Percentiles rank a stretch among this genome's conserved stretches.
Conservation (phyloP, 2,888 invertebrate species). For the Creontiades dilutus region DNA sequence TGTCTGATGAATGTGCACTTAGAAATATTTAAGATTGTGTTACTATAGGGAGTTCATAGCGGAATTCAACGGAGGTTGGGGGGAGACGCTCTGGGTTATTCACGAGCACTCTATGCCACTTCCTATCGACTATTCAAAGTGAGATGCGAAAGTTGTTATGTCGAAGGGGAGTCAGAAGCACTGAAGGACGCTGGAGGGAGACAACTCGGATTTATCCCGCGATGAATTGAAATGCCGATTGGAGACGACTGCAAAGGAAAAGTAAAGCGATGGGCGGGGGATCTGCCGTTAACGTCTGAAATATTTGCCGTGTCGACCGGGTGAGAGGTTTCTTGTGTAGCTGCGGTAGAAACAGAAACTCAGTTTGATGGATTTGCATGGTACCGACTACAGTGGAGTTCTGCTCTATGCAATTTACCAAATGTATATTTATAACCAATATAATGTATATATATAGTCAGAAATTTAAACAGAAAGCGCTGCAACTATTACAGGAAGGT, state of each 20-base stretch:
- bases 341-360: neutral
- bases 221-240: constrained; percentile 57
- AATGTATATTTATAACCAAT: neutral
- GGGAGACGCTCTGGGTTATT: constrained; percentile 11
- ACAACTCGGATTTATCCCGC: constrained; percentile 56
- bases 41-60: neutral
- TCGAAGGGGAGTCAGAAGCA: neutral
- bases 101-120: neutral
- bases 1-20: neutral
- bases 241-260: constrained; percentile 47
- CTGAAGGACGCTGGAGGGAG: neutral
- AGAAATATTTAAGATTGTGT: neutral
- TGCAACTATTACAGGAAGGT: too few relatives aligned
- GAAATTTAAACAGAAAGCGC: too few relatives aligned
- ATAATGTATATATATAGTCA: neutral
- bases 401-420: neutral
- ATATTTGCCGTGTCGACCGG: neutral
- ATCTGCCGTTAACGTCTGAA: neutral
- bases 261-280: neutral
- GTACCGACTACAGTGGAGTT: neutral
- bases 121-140: constrained; percentile 6
- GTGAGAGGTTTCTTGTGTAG: constrained; percentile 42
- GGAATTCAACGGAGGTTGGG: neutral
- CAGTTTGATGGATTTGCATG: constrained; percentile 20
- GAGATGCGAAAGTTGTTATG: constrained; percentile 6